Evolutionary conservation across 1,140 invertebrate genomes (phyloP).

Genomic region (Drosophila sucinea): DNA sequence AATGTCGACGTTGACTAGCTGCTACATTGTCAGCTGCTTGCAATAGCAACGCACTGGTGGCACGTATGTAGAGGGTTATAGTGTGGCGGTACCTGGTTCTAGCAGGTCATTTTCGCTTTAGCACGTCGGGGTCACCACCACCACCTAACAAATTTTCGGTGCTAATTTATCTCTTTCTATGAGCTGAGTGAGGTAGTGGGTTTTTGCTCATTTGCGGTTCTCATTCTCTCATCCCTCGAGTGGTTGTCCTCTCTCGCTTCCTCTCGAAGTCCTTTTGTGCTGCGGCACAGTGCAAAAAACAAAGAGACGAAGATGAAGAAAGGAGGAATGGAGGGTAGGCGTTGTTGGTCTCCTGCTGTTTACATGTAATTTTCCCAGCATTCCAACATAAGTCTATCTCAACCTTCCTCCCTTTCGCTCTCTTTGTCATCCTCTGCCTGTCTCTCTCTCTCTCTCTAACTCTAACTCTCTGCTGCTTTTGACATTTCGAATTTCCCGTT

Average conservation of each 20-base stretch:
- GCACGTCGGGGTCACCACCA: conserved; percentile 35
- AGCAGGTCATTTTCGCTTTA: conserved; percentile 44
- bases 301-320: conserved; percentile 11
- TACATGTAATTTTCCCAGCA: conserved; percentile 76
- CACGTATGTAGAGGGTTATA: conserved; percentile 28
- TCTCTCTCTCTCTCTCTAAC: no score
- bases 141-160: conserved; percentile 61
- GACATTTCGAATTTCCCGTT: conserved; percentile 74
- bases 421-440: not conserved
- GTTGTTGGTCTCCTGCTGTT: conserved; percentile 66
- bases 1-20: not conserved
- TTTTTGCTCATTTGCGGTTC: conserved; percentile 72
- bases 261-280: conserved; percentile 35
- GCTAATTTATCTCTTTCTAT: conserved; percentile 41
- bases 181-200: conserved; percentile 6
- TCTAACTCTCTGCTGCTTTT: conserved; percentile 30
- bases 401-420: conserved; percentile 6
- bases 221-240: conserved; percentile 54
- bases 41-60: not conserved
- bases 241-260: not conserved
- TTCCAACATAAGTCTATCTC: conserved; percentile 9
- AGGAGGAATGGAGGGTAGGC: conserved; percentile 22
- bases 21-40: no score
- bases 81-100: no score
- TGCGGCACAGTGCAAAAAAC: conserved; percentile 46